A percentile compares a stretch with the other conserved stretches of the same genome.
phyloP scores from a whole-genome alignment of 23 tunicate genomes.

The Trididemnum nubilum region DNA sequence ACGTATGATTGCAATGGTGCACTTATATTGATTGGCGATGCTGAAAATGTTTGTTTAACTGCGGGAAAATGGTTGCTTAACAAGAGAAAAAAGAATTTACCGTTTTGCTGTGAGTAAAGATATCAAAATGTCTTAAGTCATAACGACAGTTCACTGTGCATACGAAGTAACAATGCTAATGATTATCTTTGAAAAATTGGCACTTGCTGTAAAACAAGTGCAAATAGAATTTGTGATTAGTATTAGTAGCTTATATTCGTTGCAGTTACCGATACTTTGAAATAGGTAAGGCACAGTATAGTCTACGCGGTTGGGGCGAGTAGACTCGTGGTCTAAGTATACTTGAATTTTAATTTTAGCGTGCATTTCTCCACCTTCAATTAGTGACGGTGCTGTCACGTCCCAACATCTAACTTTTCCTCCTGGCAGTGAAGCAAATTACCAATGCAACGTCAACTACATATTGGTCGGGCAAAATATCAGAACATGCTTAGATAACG shows the following conservation, averaged over 20 bases:
- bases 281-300: too few species aligned
- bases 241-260: too few species aligned
- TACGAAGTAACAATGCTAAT: too few species aligned
- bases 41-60: neutral
- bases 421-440: neutral
- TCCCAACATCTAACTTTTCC: neutral
- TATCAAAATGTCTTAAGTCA: too few species aligned
- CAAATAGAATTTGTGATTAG: too few species aligned
- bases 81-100: neutral
- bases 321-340: too few species aligned
- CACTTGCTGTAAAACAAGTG: too few species aligned
- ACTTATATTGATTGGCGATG: neutral
- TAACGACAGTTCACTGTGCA: too few species aligned
- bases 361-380: neutral
- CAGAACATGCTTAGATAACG: neutral
- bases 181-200: too few species aligned
- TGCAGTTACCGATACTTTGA: too few species aligned
- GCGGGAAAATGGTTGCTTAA: neutral
- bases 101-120: neutral
- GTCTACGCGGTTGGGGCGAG: too few species aligned
- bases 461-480: neutral
- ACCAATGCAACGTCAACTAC: neutral
- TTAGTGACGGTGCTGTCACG: neutral
- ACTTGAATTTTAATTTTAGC: too few species aligned
- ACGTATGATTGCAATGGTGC: neutral